Percentiles rank a stretch among this genome's conserved stretches.
These are phyloP conservation scores for Epizoanthus rinbou DNA, from an alignment of 92 coral and sea anemone species.

Conservation along the genomic window DNA sequence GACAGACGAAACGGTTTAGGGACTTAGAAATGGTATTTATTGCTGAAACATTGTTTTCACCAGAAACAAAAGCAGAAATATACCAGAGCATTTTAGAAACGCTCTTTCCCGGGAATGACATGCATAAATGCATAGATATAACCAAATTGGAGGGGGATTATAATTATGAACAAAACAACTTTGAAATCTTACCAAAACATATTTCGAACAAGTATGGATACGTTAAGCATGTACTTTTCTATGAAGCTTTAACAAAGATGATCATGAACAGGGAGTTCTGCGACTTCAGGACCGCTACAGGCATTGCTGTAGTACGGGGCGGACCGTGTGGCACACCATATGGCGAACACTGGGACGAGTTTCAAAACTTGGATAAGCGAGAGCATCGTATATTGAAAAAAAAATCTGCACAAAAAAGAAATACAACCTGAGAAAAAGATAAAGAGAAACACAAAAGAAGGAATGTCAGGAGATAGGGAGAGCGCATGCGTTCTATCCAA, in stretches of 20 bases:
- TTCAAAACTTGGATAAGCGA: no score
- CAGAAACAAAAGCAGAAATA: slow-evolving; percentile 9
- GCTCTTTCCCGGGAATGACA: slow-evolving; percentile 4
- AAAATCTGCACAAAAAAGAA: no score
- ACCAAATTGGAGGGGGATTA: no score
- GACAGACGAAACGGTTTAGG: neutral
- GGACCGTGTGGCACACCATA: no score
- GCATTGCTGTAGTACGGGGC: no score
- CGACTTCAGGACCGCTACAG: neutral
- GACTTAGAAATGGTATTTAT: neutral
- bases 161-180: neutral
- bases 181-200: neutral
- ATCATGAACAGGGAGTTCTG: neutral
- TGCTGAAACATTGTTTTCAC: neutral
- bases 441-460: no score
- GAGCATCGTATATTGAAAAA: no score
- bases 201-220: neutral
- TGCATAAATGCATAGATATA: neutral
- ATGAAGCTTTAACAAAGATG: slow-evolving; percentile 3
- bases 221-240: slow-evolving; percentile 1
- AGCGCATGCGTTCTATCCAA: no score
- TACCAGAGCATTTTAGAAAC: neutral
- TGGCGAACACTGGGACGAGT: no score
- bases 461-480: no score
- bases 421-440: no score